Evolutionary conservation across 1,140 invertebrate genomes (phyloP).

Genomic region (Drosophila carrolli): DNA sequence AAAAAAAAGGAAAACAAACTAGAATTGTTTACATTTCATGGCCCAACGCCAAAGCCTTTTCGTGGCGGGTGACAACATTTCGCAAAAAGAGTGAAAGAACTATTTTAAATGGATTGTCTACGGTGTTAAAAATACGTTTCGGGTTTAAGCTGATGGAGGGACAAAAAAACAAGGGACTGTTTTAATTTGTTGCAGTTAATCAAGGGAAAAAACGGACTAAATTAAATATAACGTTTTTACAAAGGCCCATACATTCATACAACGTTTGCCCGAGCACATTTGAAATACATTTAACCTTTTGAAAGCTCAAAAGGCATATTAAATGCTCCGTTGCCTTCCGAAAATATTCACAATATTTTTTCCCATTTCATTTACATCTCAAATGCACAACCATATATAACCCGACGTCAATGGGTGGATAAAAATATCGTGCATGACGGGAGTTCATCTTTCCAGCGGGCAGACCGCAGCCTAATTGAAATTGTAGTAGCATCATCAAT

Average conservation of each 20-base stretch:
- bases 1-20: slow-evolving; percentile 38
- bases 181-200: slow-evolving; percentile 40
- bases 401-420: slow-evolving; percentile 33
- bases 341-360: slow-evolving; percentile 13
- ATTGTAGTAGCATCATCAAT: slow-evolving; percentile 71
- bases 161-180: background rate
- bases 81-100: slow-evolving; percentile 10
- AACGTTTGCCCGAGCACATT: background rate
- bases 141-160: slow-evolving; percentile 9
- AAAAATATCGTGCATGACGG: slow-evolving; percentile 28
- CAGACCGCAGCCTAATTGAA: slow-evolving; percentile 68
- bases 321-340: slow-evolving; percentile 1
- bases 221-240: slow-evolving; percentile 4
- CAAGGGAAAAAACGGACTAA: slow-evolving; percentile 18
- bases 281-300: background rate
- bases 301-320: slow-evolving; percentile 3
- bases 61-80: slow-evolving; percentile 34
- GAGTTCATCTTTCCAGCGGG: slow-evolving; percentile 33
- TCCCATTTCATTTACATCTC: slow-evolving; percentile 28
- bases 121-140: slow-evolving; percentile 24
- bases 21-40: slow-evolving; percentile 51
- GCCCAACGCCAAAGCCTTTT: slow-evolving; percentile 10
- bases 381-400: slow-evolving; percentile 33
- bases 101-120: slow-evolving; percentile 30
- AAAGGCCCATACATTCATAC: no score